Evolutionary conservation across 2,888 invertebrate species (phyloP).

Genomic region (Tubulanus polymorphus): DNA sequence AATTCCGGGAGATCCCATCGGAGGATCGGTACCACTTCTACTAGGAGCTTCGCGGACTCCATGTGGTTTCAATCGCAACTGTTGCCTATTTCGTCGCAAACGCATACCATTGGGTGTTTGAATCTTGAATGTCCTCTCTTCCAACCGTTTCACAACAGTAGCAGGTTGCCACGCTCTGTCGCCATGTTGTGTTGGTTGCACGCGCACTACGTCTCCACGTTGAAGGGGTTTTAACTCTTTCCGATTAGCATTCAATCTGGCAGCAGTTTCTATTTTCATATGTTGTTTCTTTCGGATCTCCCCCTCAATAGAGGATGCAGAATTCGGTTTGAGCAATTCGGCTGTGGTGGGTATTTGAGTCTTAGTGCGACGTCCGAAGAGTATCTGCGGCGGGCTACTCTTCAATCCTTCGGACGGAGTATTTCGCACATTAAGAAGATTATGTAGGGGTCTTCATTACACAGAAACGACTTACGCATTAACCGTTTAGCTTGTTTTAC

Average conservation of each 20-base stretch:
- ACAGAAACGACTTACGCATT: not conserved
- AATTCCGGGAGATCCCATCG: no score
- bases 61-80: not conserved
- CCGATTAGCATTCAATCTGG: not conserved
- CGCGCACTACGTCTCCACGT: not conserved
- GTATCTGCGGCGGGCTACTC: conserved; percentile 1
- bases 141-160: conserved; percentile 1
- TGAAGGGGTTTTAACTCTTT: not conserved
- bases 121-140: conserved; percentile 4
- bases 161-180: conserved; percentile 5
- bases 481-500: conserved; percentile 1
- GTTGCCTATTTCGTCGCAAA: conserved; percentile 8
- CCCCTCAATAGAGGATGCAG: not conserved
- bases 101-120: not conserved
- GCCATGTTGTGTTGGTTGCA: conserved; percentile 4
- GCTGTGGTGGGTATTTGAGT: not conserved
- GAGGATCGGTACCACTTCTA: no score
- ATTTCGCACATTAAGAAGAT: not conserved
- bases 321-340: not conserved
- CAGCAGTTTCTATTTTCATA: not conserved
- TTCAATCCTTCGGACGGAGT: not conserved
- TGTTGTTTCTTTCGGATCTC: not conserved
- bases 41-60: no score
- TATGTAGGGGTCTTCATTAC: not conserved
- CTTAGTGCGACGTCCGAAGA: conserved; percentile 6